Evolutionary conservation across 2,113 vertebrate species (phyloP), one percentile per base, ranked within the genome.

Genomic region (Poecilia latipinna): DNA sequence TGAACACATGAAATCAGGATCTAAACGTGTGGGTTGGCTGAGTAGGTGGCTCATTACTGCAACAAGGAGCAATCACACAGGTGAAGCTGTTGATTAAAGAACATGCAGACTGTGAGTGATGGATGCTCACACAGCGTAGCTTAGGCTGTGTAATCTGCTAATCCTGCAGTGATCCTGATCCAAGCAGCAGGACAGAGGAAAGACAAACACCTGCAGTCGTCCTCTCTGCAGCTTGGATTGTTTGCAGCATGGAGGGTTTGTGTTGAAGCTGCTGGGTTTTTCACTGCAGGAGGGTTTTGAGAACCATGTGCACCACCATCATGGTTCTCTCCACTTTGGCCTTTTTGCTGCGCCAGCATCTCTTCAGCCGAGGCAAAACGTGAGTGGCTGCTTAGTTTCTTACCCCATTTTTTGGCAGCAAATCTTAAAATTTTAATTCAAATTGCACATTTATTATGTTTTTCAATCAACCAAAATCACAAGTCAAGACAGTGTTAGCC

Each of bases 231-330:
- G 48, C 13, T 17, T 6, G 4, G 51, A 35, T 26, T 4, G 54
- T 61, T 65, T 60, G 24, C 51, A 70, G 31, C 51, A 79, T 87
- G 87, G 51, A 48, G 22, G 19, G 4, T 61, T 68, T 22, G n/a
- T 61, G 44, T 63, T 90, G 77, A 91, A 12, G 33, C 72, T 42
- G 15, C 75, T 61, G 54, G 65, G 42, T 51, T n/a, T 72, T n/a
- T 68, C 11, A 70, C 67, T 75, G 72, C 61, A 42, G 69, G 71
- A 39, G 32, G 68, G 61, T 17, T 70, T 35, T 26, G n/a, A 5
- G 28, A 78, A 88, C 72, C 80, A 94, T 93, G 93, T 94, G 93
- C 84, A 94, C 93, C 64, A 94, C 94, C 8, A 87, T 94, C 70
- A 93, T 94, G 93, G 51, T 94, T 70, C 88, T 94, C 75, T 91